A percentile compares a stretch with the other conserved stretches of the same genome.
phyloP scores from a whole-genome alignment of 2,888 invertebrate genomes.

The Drosophila melanosoma region DNA sequence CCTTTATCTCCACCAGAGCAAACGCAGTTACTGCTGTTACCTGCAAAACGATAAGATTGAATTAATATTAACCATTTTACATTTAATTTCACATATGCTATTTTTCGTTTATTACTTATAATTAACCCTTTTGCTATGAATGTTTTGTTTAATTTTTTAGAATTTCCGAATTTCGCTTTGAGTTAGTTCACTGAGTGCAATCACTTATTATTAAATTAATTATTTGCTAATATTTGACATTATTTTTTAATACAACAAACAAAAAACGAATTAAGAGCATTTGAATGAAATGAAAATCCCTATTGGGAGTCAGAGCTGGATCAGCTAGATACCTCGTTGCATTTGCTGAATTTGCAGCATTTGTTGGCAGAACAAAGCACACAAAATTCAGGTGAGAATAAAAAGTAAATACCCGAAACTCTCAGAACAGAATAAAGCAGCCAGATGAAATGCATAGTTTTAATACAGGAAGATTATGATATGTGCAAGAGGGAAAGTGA shows the following conservation, averaged over 20 bases:
- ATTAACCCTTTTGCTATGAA: not conserved
- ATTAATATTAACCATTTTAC: not conserved
- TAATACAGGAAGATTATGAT: not conserved
- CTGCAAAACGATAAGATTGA: conserved; percentile 31
- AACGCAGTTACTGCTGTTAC: conserved; percentile 33
- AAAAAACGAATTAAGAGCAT: not conserved
- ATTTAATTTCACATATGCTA: not conserved
- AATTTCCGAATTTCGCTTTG: not conserved
- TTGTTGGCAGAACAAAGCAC: not conserved
- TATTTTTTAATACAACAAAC: not conserved
- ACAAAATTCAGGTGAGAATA: not conserved
- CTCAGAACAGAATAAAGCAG: not conserved
- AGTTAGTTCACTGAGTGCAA: not conserved
- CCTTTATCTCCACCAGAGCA: conserved; percentile 64
- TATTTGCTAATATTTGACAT: not conserved
- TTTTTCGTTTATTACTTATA: not conserved
- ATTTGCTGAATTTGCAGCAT: conserved; percentile 1
- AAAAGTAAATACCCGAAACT: not conserved
- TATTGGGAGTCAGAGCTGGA: not conserved
- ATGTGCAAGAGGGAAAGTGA: conserved; percentile 1
- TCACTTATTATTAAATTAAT: not conserved
- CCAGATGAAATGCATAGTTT: not conserved
- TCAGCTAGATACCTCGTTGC: not conserved
- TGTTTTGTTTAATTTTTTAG: not conserved
- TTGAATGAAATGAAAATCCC: not conserved